Evolutionary conservation across 2,888 invertebrate genomes (phyloP), one percentile per base, ranked within the genome.

Genomic region (Megalurothrips usitatus): DNA sequence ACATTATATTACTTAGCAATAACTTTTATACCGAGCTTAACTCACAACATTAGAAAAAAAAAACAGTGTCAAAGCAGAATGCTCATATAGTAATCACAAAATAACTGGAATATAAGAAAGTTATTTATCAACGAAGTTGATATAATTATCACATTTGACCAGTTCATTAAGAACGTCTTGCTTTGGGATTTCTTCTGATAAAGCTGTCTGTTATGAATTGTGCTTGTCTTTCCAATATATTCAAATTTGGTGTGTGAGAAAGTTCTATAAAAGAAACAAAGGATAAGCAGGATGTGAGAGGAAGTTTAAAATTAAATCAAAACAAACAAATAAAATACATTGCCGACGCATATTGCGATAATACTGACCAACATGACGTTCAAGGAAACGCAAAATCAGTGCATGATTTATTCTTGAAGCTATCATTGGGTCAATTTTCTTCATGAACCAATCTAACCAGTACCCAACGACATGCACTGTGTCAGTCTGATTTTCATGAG

Each of bases 361-460:
- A 48, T 23, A 83, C 83, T 81, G 82, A 86, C 86, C 85, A 48
- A 86, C 84, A n/a, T 86, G 83, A 43, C 87, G 84, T 79, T 86
- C 84, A 43, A 89, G 84, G 84, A 88, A 89, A 82, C 84, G 85
- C 34, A 89, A 83, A 80, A 88, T 87, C 52, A 89, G 83, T 52
- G 85, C 85, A 83, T 88, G 88, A 83, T 89, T 89, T 68, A 89
- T 87, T 82, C 85, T 84, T 47, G 87, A 83, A 2, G 87, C 89
- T 23, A 85, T 83, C 58, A 84, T 81, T 11, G 88, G 86, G 82
- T 87, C 85, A 43, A 89, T 83, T 85, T 89, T 89, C 81, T 86
- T 87, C 88, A 89, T 88, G 82, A 88, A 87, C 86, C 87, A 87
- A 83, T 89, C 88, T 80, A 89, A 84, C 89, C 89, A 89, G 82